Conservation (phyloP, 2,888 invertebrate species). For the Ephialtes manifestator region DNA sequence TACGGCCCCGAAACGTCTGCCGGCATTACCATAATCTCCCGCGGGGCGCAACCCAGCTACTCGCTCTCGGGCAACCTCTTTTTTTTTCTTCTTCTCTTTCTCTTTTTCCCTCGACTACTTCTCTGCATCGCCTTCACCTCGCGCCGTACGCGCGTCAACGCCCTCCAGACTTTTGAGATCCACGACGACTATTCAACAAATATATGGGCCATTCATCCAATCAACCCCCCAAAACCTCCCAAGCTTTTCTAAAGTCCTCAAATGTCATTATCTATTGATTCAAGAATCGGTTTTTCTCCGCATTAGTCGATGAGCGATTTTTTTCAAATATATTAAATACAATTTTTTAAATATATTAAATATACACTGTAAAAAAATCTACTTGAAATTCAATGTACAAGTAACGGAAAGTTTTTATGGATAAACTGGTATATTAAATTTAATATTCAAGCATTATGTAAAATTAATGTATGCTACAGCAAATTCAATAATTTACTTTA, state of each 20-base stretch:
- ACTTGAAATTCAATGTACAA: too few species aligned
- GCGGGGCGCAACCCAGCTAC: constrained; percentile 71
- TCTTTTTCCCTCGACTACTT: constrained; percentile 54
- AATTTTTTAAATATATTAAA: too few species aligned
- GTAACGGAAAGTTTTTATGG: too few species aligned
- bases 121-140: constrained; percentile 21
- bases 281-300: background rate
- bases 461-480: too few species aligned
- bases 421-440: too few species aligned
- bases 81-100: constrained; percentile 49
- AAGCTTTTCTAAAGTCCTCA: background rate
- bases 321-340: too few species aligned
- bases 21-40: constrained; percentile 83
- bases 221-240: constrained; percentile 11
- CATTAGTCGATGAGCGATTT: background rate
- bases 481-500: too few species aligned
- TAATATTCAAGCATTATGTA: too few species aligned
- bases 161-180: constrained; percentile 66
- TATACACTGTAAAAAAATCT: too few species aligned
- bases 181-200: constrained; percentile 36
- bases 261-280: constrained; percentile 2
- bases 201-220: constrained; percentile 25
- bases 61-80: constrained; percentile 64
- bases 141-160: constrained; percentile 69
- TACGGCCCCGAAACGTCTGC: constrained; percentile 83